These are phyloP conservation scores for Hedychridium roseum DNA, from an alignment of 2,888 invertebrate species.

Conservation along the genomic window DNA sequence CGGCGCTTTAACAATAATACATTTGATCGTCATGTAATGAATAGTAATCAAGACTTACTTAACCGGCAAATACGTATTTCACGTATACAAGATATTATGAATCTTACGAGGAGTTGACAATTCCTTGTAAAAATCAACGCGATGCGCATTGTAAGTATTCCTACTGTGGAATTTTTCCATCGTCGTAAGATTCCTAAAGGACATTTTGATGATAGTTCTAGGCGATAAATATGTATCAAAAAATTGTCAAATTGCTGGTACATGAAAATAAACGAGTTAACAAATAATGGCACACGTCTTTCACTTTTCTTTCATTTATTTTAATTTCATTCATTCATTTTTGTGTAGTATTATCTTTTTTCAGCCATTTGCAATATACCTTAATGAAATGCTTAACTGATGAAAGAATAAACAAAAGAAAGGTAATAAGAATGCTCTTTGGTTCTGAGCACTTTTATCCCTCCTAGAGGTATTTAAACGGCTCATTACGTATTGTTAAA, in stretches of 20 bases:
- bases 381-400: neutral
- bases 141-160: conserved; percentile 1
- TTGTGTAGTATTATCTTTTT: neutral
- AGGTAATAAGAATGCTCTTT: neutral
- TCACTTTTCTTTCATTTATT: neutral
- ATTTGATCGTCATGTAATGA: conserved; percentile 12
- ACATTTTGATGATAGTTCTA: conserved; percentile 38
- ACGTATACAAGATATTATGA: neutral
- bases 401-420: neutral
- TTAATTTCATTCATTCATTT: conserved; percentile 6
- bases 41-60: conserved; percentile 15
- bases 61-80: neutral
- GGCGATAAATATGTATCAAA: conserved; percentile 40
- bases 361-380: neutral
- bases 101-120: conserved; percentile 10
- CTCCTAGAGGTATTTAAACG: neutral
- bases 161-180: neutral
- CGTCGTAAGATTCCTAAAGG: conserved; percentile 18
- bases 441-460: neutral
- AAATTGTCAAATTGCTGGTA: conserved; percentile 35
- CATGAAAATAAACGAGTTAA: conserved; percentile 42
- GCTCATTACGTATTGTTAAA: too few relatives aligned
- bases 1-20: conserved; percentile 15
- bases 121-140: conserved; percentile 21
- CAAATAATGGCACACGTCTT: conserved; percentile 10